Base-by-base conservation (phyloP, 37 sponge, comb jelly and placozoan genomes). In the Amphimedon queenslandica region DNA sequence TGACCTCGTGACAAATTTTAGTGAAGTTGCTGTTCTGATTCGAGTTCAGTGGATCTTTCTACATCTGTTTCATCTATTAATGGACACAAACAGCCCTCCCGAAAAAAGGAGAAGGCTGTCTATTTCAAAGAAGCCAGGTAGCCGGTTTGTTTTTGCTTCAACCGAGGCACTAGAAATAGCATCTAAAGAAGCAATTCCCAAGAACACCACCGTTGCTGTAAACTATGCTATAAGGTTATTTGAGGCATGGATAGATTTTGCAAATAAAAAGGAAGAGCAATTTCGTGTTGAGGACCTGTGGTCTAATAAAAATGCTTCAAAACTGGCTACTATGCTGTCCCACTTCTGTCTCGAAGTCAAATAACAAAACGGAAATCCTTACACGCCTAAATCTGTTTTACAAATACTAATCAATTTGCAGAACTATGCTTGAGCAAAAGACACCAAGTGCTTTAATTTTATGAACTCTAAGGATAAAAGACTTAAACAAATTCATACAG, bases 401-500 rank as follows among this genome's bases (percentile, higher is more conserved):
- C 61, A 60, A 60, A 60, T 60, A n/a, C 5, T 60, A 11, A n/a
- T 11, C 61, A 60, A 60, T 60, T n/a, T 25, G 21, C 61, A 60
- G 28, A 47, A 13, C 51, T 47, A 47, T 47, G 51, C 13, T 13
- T 13, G 51, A 18, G 51, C 51, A n/a, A n/a, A n/a, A n/a, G n/a
- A n/a, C n/a, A n/a, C n/a, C n/a, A n/a, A n/a, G n/a, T n/a, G 13
- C 51, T 13, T 47, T 47, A 13, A 8, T 13, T 13, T 47, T 13
- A 60, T 60, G 61, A 60, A 60, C 27, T n/a, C 61, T 25, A 60
- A 60, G 21, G 61, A 60, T n/a, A n/a, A 25, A 25, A 6, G 61
- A n/a, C 21, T 60, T 60, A 60, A 11, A n/a, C 61, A n/a, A 11
- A 60, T 60, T n/a, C 61, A 60, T 60, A n/a, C 21, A n/a, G 61